Percentiles rank a stretch among this genome's conserved stretches.
Evolutionary conservation across 2,888 invertebrate species (phyloP).

Genomic region (Thalpophila matura): DNA sequence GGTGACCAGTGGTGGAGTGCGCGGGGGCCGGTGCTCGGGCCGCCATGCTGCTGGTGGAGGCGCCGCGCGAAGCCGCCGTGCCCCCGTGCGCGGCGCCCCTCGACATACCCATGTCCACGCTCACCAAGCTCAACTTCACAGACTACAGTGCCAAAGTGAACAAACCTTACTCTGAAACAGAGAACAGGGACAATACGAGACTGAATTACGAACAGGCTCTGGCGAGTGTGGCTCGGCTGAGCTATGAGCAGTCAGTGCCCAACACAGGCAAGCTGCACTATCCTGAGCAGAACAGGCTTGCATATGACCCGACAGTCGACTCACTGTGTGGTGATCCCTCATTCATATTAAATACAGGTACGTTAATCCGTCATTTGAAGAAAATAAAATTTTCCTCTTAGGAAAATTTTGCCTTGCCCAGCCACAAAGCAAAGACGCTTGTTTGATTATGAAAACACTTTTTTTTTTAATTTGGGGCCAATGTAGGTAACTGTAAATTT

Average conservation of each 20-base stretch:
- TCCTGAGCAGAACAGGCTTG: constrained; percentile 81
- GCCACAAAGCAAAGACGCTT: background rate
- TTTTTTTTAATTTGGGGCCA: background rate
- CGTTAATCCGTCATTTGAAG: constrained; percentile 38
- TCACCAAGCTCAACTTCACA: constrained; percentile 86
- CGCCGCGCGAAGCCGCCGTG: constrained; percentile 94
- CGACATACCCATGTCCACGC: constrained; percentile 86
- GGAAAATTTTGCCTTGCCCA: no score
- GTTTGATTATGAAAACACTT: no score
- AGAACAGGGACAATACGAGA: constrained; percentile 79
- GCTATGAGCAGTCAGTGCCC: constrained; percentile 81
- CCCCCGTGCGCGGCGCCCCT: constrained; percentile 86
- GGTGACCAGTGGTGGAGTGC: constrained; percentile 77
- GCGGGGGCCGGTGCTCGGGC: constrained; percentile 84
- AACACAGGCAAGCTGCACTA: constrained; percentile 80
- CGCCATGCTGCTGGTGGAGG: constrained; percentile 94
- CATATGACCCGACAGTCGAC: constrained; percentile 82
- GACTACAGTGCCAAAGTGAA: constrained; percentile 89
- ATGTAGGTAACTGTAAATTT: no score
- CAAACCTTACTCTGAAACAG: constrained; percentile 78
- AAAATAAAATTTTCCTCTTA: background rate
- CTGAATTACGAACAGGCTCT: constrained; percentile 84
- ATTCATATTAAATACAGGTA: constrained; percentile 83
- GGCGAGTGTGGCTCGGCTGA: constrained; percentile 80
- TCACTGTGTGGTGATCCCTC: constrained; percentile 80